These are phyloP conservation scores for Lepidochitona cinerea DNA, from an alignment of 2,888 invertebrate genomes.

Conservation along the genomic window DNA sequence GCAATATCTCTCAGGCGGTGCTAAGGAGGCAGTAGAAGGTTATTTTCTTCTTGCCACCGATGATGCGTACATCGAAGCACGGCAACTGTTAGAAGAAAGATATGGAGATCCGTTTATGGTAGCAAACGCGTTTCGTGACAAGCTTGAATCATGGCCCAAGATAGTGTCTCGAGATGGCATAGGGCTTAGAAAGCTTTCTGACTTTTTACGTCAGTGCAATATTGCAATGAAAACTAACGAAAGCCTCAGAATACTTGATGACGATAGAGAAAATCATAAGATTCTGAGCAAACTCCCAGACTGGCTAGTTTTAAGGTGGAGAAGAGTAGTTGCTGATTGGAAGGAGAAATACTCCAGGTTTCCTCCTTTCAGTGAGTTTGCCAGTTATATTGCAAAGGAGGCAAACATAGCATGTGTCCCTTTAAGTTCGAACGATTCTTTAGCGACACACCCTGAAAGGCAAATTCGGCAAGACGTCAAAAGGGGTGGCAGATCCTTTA, in stretches of 20 bases:
- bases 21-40: not conserved
- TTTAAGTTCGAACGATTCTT: not conserved
- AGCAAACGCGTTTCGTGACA: not conserved
- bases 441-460: no score
- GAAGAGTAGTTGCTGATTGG: constrained; percentile 12
- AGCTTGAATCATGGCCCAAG: constrained; percentile 22
- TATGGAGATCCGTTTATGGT: not conserved
- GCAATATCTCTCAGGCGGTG: not conserved
- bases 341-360: not conserved
- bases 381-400: not conserved
- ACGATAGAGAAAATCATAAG: constrained; percentile 21
- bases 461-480: no score
- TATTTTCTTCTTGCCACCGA: not conserved
- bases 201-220: not conserved
- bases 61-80: not conserved
- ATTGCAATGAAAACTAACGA: constrained; percentile 20
- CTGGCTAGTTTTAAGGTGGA: constrained; percentile 19
- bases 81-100: not conserved
- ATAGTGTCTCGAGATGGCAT: constrained; percentile 14
- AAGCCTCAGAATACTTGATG: constrained; percentile 16
- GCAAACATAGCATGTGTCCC: not conserved
- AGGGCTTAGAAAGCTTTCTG: constrained; percentile 9
- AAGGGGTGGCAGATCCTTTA: no score
- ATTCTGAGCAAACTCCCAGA: constrained; percentile 23
- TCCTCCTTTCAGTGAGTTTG: constrained; percentile 3